Conservation (phyloP, 2,797 vertebrate genomes). For the Brachymystax lenok region DNA sequence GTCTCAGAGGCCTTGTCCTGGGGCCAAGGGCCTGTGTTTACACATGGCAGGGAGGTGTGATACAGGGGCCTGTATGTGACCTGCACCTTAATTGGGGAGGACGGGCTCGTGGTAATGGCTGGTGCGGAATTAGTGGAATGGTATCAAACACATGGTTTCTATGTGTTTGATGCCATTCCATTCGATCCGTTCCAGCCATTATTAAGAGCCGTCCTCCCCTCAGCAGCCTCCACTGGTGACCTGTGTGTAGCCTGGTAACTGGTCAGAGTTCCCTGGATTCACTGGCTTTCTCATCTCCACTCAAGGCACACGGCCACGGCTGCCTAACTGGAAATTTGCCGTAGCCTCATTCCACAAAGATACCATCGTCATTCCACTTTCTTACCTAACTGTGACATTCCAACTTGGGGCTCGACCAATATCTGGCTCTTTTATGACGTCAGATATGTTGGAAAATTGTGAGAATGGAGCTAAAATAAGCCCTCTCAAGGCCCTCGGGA, state of each 20-base stretch:
- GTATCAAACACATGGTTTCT: too few species aligned
- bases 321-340: background rate
- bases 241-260: too few species aligned
- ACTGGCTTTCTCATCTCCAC: background rate
- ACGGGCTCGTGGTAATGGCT: too few species aligned
- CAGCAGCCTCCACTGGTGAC: too few species aligned
- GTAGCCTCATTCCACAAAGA: background rate
- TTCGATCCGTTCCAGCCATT: too few species aligned
- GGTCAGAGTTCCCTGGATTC: background rate
- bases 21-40: background rate
- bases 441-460: background rate
- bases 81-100: too few species aligned
- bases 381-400: constrained; percentile 1
- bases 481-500: background rate
- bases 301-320: background rate
- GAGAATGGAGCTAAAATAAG: background rate
- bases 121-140: too few species aligned
- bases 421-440: background rate
- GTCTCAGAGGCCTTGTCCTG: background rate
- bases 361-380: background rate
- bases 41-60: background rate
- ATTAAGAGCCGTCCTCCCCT: too few species aligned
- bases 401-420: background rate
- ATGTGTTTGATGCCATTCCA: too few species aligned
- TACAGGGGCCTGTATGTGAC: background rate